Conservation (phyloP, 2,797 vertebrate species). For the Heterohyrax brucei region DNA sequence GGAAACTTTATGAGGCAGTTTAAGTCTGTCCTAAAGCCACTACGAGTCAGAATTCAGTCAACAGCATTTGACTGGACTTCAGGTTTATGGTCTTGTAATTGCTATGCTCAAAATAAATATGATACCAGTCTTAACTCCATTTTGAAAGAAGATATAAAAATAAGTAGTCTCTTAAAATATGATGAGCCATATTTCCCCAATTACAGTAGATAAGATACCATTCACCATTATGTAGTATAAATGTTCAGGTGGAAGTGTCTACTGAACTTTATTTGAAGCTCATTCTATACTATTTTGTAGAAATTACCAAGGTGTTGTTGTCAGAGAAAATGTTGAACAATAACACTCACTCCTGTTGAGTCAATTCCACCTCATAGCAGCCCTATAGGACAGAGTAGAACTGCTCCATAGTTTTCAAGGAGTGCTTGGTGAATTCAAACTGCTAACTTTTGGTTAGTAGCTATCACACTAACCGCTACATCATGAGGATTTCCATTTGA, state of each 20-base stretch:
- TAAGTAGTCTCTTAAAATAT: background rate
- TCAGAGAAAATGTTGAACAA: background rate
- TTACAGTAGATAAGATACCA: background rate
- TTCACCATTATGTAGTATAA: background rate
- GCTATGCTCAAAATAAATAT: background rate
- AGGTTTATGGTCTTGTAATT: background rate
- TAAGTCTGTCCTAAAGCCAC: no score
- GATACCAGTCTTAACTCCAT: background rate
- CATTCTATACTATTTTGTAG: background rate
- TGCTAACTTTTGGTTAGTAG: no score
- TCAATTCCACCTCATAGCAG: no score
- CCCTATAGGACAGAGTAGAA: no score
- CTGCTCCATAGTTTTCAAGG: no score
- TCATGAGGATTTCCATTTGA: background rate
- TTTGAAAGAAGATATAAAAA: background rate
- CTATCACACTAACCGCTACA: no score
- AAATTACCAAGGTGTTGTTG: constrained; percentile 35
- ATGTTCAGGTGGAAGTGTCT: background rate
- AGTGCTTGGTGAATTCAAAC: no score
- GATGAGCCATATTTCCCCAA: background rate
- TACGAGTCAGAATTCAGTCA: no score
- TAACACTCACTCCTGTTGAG: no score
- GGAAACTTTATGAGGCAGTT: no score
- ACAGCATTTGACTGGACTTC: no score
- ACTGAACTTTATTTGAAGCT: background rate